Evolutionary conservation across 2,113 vertebrate species (phyloP).

Genomic region (Anhinga anhinga): DNA sequence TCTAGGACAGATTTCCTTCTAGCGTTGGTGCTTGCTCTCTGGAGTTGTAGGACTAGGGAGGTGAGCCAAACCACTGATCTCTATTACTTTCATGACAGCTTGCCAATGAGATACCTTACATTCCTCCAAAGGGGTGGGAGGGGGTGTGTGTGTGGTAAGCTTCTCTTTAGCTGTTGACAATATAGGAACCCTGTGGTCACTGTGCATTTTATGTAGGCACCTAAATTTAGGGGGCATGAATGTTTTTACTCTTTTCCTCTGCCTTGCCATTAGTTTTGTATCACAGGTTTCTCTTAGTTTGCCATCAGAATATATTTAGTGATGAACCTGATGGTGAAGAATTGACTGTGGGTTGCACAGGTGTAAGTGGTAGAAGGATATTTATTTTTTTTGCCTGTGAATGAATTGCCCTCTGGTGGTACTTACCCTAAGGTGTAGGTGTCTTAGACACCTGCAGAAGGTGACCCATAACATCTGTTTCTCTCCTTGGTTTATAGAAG

Average conservation of each 20-base stretch:
- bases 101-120: background rate
- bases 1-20: background rate
- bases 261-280: background rate
- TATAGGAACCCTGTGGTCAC: background rate
- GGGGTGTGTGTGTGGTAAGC: too few relatives aligned
- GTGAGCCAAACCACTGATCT: background rate
- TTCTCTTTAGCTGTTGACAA: background rate
- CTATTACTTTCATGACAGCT: background rate
- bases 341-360: background rate
- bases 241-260: background rate
- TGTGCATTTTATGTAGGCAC: background rate
- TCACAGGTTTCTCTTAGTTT: background rate
- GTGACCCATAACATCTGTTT: constrained; percentile 8
- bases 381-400: background rate
- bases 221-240: background rate
- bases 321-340: background rate
- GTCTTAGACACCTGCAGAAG: background rate
- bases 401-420: background rate
- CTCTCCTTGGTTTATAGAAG: background rate
- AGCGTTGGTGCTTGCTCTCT: background rate
- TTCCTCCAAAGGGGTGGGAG: background rate
- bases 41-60: background rate
- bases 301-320: background rate
- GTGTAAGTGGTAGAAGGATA: background rate
- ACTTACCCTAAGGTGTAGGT: background rate